phyloP scores from a whole-genome alignment of 1,140 invertebrate genomes.

The Oryzaephilus surinamensis region DNA sequence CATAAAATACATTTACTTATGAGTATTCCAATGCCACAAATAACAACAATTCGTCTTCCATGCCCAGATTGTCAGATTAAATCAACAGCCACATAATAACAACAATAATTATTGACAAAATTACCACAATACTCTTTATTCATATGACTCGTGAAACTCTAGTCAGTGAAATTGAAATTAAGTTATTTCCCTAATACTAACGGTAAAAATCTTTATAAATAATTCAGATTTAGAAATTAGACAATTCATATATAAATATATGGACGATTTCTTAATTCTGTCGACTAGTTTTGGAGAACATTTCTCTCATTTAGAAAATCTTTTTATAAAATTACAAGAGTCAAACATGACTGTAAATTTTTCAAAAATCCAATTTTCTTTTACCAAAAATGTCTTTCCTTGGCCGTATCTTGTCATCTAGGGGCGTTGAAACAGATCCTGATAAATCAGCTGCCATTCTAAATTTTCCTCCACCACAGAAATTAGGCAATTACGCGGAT shows the following conservation, averaged over 20 bases:
- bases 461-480: conserved; percentile 26
- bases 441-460: conserved; percentile 24
- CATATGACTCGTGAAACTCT: no score
- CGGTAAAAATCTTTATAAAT: no score
- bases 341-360: conserved; percentile 22
- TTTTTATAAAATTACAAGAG: conserved; percentile 15
- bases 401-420: conserved; percentile 24
- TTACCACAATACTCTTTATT: no score
- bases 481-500: conserved; percentile 28
- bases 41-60: no score
- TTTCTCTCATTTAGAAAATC: conserved; percentile 17
- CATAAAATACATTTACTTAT: no score
- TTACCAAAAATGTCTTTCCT: conserved; percentile 22
- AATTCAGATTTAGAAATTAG: no score
- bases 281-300: conserved; percentile 19
- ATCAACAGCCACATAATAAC: no score
- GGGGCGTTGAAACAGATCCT: conserved; percentile 28
- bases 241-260: conserved; percentile 8
- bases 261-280: conserved; percentile 22
- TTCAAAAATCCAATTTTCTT: conserved; percentile 25
- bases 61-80: no score
- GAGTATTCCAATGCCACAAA: no score
- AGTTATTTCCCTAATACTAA: no score
- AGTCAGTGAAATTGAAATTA: no score
- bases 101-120: no score